These are phyloP conservation scores for Alloplasta piceator DNA, from an alignment of 2,888 invertebrate genomes.

Conservation along the genomic window DNA sequence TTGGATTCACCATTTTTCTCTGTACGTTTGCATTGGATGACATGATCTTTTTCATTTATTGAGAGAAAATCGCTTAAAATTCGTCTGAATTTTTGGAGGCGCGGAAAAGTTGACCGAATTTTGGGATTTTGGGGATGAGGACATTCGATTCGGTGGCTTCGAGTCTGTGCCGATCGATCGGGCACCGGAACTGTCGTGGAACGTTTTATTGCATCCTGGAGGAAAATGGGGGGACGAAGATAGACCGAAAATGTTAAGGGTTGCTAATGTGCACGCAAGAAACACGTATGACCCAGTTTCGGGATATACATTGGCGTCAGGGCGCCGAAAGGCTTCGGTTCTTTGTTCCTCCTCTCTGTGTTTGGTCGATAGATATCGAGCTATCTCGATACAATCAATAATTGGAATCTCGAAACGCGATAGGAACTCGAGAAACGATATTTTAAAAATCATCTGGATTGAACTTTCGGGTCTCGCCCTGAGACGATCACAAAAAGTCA, in stretches of 20 bases:
- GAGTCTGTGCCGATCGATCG: conserved; percentile 54
- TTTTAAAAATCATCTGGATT: too few species aligned
- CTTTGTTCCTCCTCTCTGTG: background rate
- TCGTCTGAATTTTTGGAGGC: too few species aligned
- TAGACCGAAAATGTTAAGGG: conserved; percentile 28
- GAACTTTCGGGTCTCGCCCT: too few species aligned
- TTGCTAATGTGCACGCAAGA: conserved; percentile 45
- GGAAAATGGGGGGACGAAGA: background rate
- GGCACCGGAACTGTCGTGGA: conserved; percentile 40
- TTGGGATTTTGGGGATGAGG: conserved; percentile 4
- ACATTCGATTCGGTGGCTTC: conserved; percentile 9
- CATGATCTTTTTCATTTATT: too few species aligned
- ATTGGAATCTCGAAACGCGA: conserved; percentile 7
- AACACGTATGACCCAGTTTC: conserved; percentile 57
- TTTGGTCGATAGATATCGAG: background rate
- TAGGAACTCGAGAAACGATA: background rate
- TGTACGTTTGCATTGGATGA: too few species aligned
- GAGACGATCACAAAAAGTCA: too few species aligned
- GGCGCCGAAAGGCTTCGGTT: background rate
- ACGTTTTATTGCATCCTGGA: conserved; percentile 27
- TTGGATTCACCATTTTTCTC: too few species aligned
- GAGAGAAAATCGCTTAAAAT: too few species aligned
- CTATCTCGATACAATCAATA: conserved; percentile 21
- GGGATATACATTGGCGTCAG: background rate
- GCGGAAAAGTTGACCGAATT: background rate